A percentile compares a stretch with the other conserved stretches of the same genome.
phyloP scores from a whole-genome alignment of 2,888 invertebrate species.

The Micoletzkya japonica region DNA sequence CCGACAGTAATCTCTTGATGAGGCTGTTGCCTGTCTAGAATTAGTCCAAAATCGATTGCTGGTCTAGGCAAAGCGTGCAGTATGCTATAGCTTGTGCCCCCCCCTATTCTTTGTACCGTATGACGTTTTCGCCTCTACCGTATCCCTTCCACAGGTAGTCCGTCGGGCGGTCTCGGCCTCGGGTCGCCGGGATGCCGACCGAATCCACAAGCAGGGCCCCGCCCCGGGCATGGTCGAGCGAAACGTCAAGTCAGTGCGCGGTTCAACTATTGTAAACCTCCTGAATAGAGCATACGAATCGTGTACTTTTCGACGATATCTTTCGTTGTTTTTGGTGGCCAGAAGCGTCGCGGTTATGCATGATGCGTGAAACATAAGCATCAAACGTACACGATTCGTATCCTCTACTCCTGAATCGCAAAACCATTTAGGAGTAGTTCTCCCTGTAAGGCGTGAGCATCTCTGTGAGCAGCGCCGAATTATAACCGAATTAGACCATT shows the following conservation, averaged over 20 bases:
- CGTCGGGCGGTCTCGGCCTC: slow-evolving; percentile 11
- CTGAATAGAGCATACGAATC: too few species aligned
- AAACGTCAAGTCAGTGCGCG: slow-evolving; percentile 1
- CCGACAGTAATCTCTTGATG: too few species aligned
- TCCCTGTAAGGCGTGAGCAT: too few species aligned
- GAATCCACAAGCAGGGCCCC: slow-evolving; percentile 1
- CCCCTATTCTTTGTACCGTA: neutral
- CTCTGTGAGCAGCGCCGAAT: too few species aligned
- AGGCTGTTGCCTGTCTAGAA: too few species aligned
- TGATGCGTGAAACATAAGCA: neutral
- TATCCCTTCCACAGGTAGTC: slow-evolving; percentile 5
- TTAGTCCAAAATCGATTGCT: neutral
- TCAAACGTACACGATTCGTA: too few species aligned
- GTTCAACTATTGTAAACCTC: too few species aligned
- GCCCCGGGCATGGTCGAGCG: slow-evolving; percentile 16
- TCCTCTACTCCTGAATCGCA: too few species aligned
- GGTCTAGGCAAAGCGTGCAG: neutral
- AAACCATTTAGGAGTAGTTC: too few species aligned
- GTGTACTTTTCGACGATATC: neutral
- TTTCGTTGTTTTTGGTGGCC: neutral
- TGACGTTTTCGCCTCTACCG: neutral
- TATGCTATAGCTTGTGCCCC: neutral
- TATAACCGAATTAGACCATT: too few species aligned
- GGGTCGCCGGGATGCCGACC: slow-evolving; percentile 14
- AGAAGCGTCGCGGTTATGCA: neutral